Conservation (phyloP, 2,797 vertebrate genomes). For the Euphonia xanthogaster region DNA sequence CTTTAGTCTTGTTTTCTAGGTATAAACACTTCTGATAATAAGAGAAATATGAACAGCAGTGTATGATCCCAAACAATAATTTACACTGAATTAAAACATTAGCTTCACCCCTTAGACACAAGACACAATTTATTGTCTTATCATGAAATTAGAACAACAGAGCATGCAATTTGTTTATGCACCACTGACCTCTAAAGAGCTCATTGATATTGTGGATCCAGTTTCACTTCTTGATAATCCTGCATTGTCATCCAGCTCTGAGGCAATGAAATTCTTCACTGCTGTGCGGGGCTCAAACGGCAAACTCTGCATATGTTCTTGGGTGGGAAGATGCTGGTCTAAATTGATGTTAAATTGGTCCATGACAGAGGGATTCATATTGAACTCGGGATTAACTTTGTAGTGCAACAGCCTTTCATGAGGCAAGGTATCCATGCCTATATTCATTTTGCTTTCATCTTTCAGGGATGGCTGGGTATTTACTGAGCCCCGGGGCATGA, state of each 20-base stretch:
- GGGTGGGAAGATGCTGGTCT: constrained; percentile 87
- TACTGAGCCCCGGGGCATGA: constrained; percentile 91
- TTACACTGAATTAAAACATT: constrained; percentile 15
- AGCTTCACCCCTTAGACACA: background rate
- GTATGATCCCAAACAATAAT: constrained; percentile 4
- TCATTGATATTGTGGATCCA: constrained; percentile 98
- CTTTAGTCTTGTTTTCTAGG: constrained; percentile 40
- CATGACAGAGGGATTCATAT: constrained; percentile 89
- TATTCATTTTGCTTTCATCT: constrained; percentile 94
- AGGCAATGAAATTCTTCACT: constrained; percentile 98
- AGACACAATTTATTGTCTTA: background rate
- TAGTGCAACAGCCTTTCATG: constrained; percentile 98
- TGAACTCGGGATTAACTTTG: constrained; percentile 95
- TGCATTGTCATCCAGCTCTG: constrained; percentile 92
- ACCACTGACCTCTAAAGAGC: constrained; percentile 93
- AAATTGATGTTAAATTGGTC: constrained; percentile 95
- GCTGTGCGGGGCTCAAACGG: constrained; percentile 97
- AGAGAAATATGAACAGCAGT: constrained; percentile 13
- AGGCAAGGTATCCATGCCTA: constrained; percentile 92
- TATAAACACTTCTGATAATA: constrained; percentile 22
- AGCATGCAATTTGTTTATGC: constrained; percentile 9
- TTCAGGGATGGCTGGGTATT: constrained; percentile 89
- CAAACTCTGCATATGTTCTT: constrained; percentile 96
- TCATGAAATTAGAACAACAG: background rate
- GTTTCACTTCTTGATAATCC: constrained; percentile 96